Evolutionary conservation across 2,888 invertebrate genomes (phyloP).

Genomic region (Athrips mouffetella): DNA sequence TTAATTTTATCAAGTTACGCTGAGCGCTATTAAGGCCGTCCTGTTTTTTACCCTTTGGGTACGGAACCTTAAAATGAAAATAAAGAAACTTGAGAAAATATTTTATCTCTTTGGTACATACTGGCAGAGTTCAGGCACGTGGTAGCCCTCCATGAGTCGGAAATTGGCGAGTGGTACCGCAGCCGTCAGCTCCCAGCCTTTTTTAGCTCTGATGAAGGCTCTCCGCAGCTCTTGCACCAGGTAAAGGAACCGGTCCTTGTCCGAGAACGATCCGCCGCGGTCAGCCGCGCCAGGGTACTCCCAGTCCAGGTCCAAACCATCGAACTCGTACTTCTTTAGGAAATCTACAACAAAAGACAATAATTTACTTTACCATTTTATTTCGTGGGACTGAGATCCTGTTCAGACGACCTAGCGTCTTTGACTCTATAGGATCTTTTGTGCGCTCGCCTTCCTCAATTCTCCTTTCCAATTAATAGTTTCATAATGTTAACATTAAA

Average conservation of each 20-base stretch:
- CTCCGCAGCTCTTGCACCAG: constrained; percentile 89
- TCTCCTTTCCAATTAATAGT: too few species aligned
- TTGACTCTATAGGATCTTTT: too few species aligned
- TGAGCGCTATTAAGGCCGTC: too few species aligned
- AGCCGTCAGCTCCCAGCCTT: constrained; percentile 92
- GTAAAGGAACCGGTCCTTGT: constrained; percentile 89
- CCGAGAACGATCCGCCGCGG: constrained; percentile 89
- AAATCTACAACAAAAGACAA: constrained; percentile 73
- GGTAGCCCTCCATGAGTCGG: constrained; percentile 91
- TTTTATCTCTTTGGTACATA: too few species aligned
- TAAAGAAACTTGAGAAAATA: too few species aligned
- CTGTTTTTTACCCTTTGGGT: too few species aligned
- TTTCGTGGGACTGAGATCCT: too few species aligned
- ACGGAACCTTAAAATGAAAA: too few species aligned
- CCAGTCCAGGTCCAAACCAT: constrained; percentile 94
- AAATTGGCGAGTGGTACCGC: constrained; percentile 94
- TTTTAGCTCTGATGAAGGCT: constrained; percentile 86
- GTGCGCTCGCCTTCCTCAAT: too few species aligned
- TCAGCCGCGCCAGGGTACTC: constrained; percentile 94
- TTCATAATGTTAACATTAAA: too few species aligned
- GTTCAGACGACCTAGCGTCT: too few species aligned
- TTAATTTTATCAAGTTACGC: too few species aligned
- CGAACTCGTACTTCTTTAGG: constrained; percentile 87
- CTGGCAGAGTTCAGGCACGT: constrained; percentile 93
- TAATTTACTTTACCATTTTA: constrained; percentile 23